Percentiles rank a stretch among this genome's conserved stretches.
Conservation (phyloP, 2,113 vertebrate species). For the Siniperca chuatsi region DNA sequence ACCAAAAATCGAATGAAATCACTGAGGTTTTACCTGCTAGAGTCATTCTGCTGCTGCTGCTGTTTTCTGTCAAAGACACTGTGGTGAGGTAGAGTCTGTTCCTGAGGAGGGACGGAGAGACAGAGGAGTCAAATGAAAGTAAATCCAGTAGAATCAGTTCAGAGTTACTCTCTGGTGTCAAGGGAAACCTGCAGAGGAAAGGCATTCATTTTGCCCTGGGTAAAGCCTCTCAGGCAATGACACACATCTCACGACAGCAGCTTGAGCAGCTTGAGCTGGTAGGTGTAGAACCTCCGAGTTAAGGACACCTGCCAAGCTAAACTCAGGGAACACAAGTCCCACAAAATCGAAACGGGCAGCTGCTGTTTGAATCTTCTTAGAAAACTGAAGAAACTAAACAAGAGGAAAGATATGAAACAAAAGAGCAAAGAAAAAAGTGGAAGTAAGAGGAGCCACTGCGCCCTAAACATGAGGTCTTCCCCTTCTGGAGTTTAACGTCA, state of each 20-base stretch:
- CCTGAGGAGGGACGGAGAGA: slow-evolving; percentile 59
- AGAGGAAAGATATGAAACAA: neutral
- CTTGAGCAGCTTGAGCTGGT: neutral
- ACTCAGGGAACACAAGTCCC: neutral
- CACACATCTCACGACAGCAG: neutral
- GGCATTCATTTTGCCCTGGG: neutral
- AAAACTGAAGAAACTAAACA: neutral
- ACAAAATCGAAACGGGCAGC: too few relatives aligned
- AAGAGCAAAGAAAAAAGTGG: neutral
- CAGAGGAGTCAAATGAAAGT: neutral
- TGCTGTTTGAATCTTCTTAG: neutral
- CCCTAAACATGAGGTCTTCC: neutral
- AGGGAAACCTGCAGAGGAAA: neutral
- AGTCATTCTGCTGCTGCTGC: slow-evolving; percentile 66
- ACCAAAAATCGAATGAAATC: neutral
- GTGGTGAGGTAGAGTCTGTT: slow-evolving; percentile 70
- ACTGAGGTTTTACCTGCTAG: slow-evolving; percentile 62
- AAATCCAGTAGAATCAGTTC: neutral
- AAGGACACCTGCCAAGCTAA: neutral
- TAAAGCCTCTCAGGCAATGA: neutral
- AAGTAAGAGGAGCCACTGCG: neutral
- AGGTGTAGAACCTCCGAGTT: neutral
- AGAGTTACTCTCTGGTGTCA: neutral
- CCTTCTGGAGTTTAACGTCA: neutral
- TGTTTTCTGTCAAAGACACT: slow-evolving; percentile 57